A percentile compares a stretch with the other conserved stretches of the same genome.
Conservation (phyloP, 2,797 vertebrate species). For the Champsocephalus esox region DNA sequence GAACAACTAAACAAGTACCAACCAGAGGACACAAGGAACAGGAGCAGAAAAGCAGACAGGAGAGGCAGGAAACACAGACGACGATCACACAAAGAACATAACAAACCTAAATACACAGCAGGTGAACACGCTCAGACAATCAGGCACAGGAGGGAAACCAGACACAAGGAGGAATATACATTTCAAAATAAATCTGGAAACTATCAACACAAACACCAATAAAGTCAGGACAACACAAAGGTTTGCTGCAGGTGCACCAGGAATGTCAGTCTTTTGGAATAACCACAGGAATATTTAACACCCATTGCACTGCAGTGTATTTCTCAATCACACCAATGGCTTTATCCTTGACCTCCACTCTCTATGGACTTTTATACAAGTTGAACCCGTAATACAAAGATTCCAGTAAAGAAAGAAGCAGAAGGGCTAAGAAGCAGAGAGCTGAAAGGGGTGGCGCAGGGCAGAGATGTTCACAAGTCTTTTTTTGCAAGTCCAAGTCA, state of each 20-base stretch:
- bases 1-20: too few species aligned
- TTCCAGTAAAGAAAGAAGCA: conserved; percentile 12
- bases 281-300: conserved; percentile 27
- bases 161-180: too few species aligned
- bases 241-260: conserved; percentile 30
- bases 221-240: neutral
- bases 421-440: neutral
- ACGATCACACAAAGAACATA: too few species aligned
- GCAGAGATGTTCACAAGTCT: too few species aligned
- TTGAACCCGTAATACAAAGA: conserved; percentile 33
- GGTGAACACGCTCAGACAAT: too few species aligned
- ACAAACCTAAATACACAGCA: too few species aligned
- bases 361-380: conserved; percentile 21
- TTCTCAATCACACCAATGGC: conserved; percentile 19
- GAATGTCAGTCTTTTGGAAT: conserved; percentile 17
- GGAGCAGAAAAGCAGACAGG: too few species aligned
- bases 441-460: conserved; percentile 6
- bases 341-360: conserved; percentile 8
- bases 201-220: neutral
- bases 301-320: conserved; percentile 10
- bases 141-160: too few species aligned
- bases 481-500: too few species aligned
- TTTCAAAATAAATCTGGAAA: too few species aligned
- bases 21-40: too few species aligned
- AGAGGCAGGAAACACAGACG: too few species aligned